Evolutionary conservation across 2,113 vertebrate genomes (phyloP).

Genomic region (Malaclemys terrapin): DNA sequence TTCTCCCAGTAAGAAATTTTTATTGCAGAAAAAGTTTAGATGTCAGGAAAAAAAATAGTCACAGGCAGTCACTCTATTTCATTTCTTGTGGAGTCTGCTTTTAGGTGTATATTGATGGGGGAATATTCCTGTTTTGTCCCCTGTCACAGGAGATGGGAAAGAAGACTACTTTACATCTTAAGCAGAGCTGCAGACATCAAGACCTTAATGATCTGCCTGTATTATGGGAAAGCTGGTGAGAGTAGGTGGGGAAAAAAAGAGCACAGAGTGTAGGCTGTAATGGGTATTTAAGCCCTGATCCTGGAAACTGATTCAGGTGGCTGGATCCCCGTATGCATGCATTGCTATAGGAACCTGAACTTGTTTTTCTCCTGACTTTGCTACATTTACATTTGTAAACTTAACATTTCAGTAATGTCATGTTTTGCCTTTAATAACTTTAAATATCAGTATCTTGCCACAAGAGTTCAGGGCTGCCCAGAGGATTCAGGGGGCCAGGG

Average conservation of each 20-base stretch:
- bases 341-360: neutral
- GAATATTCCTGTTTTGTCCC: neutral
- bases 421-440: neutral
- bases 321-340: neutral
- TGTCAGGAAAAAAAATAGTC: neutral
- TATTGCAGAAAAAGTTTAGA: neutral
- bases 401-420: neutral
- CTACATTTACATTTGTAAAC: no score
- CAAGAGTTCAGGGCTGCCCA: neutral
- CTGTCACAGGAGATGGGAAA: neutral
- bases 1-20: neutral
- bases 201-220: neutral
- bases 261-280: neutral
- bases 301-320: neutral
- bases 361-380: no score
- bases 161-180: neutral
- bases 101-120: neutral
- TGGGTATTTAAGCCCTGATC: neutral
- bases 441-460: neutral
- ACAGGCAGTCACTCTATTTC: neutral
- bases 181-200: neutral
- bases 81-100: neutral
- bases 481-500: no score
- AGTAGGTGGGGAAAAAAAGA: neutral
- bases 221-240: neutral